phyloP scores from a whole-genome alignment of 2,888 invertebrate species.

The Acrobeloides nanus region DNA sequence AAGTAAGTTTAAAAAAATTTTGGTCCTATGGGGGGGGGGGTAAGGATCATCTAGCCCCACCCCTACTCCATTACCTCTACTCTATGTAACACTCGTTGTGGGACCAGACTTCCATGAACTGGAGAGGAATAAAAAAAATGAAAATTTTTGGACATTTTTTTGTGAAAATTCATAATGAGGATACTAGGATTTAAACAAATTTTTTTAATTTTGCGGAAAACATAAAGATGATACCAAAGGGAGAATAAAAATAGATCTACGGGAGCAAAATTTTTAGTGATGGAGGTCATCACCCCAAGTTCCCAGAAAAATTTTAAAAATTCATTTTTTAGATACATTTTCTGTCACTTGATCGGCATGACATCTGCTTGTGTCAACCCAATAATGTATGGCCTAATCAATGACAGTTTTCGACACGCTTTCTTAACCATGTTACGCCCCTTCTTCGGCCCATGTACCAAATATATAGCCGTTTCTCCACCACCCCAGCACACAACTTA shows the following conservation, averaged over 20 bases:
- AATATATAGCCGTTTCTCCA: conserved; percentile 22
- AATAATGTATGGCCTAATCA: conserved; percentile 81
- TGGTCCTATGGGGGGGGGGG: no score
- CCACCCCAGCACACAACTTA: conserved; percentile 6
- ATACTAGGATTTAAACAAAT: conserved; percentile 3
- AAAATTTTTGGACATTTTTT: no score
- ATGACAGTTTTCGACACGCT: conserved; percentile 70
- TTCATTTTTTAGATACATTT: conserved; percentile 55
- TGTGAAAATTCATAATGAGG: no score
- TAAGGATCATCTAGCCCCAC: no score
- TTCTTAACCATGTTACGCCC: conserved; percentile 28
- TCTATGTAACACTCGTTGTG: no score
- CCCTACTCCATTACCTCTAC: no score
- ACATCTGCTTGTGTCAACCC: conserved; percentile 85
- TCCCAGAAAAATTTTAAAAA: not conserved
- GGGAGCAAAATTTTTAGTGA: not conserved
- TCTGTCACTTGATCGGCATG: conserved; percentile 70
- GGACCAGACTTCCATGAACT: no score
- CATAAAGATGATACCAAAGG: no score
- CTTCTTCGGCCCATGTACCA: conserved; percentile 24
- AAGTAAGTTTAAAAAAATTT: conserved; percentile 22
- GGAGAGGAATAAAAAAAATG: no score
- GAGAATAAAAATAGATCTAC: no score
- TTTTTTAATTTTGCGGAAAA: not conserved
- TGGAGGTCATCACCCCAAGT: not conserved